A percentile compares a stretch with the other conserved stretches of the same genome.
Evolutionary conservation across 2,797 vertebrate genomes (phyloP).

Genomic region (Eospalax fontanierii): DNA sequence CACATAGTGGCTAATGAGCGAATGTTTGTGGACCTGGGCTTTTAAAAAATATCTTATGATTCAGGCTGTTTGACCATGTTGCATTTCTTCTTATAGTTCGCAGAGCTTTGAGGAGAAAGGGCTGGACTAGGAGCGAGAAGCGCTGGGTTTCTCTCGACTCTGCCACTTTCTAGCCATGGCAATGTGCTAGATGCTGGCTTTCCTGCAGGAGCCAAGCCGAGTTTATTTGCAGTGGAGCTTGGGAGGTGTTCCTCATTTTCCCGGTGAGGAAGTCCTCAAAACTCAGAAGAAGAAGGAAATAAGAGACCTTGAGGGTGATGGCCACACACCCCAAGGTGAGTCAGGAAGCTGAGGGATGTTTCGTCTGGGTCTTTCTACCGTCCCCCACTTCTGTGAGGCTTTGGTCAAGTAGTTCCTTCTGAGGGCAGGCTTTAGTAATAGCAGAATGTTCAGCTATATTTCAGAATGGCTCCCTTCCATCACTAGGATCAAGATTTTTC

Average conservation of each 20-base stretch:
- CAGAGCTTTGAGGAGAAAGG: not conserved
- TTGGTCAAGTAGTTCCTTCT: not conserved
- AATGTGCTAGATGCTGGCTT: not conserved
- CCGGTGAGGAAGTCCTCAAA: not conserved
- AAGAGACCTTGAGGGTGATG: not conserved
- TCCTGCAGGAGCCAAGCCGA: not conserved
- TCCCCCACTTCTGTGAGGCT: not conserved
- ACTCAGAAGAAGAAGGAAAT: not conserved
- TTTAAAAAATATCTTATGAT: not conserved
- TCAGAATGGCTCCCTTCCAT: not conserved
- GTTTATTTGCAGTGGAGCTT: not conserved
- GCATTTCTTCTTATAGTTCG: not conserved
- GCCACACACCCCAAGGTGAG: not conserved
- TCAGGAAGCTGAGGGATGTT: not conserved
- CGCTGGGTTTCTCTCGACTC: not conserved
- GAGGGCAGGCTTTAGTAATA: not conserved
- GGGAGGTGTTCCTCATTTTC: not conserved
- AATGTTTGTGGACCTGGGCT: not conserved
- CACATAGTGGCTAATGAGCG: not conserved
- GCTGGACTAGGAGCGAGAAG: not conserved
- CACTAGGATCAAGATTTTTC: not conserved
- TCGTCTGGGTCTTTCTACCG: not conserved
- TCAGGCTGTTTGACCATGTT: not conserved
- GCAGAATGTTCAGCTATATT: not conserved
- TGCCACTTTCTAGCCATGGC: not conserved